Percentiles rank a stretch among this genome's conserved stretches.
Evolutionary conservation across 53 echinoderm and acorn worm species (phyloP).

Genomic region (Temnopleurus reevesii): DNA sequence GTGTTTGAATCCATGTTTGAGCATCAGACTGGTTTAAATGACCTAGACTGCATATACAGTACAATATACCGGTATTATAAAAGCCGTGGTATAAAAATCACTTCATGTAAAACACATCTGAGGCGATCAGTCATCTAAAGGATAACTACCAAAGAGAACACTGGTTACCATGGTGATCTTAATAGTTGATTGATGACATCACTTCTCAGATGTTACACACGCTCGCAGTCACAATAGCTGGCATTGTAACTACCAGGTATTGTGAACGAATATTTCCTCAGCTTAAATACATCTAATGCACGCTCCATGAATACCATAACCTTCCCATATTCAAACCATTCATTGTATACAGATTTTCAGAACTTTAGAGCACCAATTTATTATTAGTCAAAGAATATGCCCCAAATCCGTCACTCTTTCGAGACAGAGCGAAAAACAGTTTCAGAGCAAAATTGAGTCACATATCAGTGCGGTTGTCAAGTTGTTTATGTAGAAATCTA

Average conservation of each 20-base stretch:
- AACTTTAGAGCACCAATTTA: no score
- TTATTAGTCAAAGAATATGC: no score
- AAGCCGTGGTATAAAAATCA: no score
- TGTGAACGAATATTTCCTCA: constrained; percentile 1
- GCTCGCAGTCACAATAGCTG: neutral
- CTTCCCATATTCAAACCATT: neutral
- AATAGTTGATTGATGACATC: constrained; percentile 65
- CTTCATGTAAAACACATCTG: constrained; percentile 13
- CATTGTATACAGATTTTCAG: neutral
- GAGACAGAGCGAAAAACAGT: no score
- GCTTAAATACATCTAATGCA: constrained; percentile 7
- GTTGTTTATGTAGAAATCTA: no score
- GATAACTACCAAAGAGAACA: neutral
- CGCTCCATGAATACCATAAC: neutral
- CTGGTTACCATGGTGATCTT: constrained; percentile 36
- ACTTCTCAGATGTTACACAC: constrained; percentile 48
- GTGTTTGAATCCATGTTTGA: no score
- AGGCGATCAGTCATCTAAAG: constrained; percentile 47
- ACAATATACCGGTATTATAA: no score
- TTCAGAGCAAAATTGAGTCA: no score
- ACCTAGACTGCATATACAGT: no score
- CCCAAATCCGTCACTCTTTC: no score
- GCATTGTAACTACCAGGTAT: neutral
- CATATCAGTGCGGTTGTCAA: no score
- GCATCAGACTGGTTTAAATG: no score